These are phyloP conservation scores for Oconnorella tubifera DNA, from an alignment of 2,888 invertebrate species.

Conservation along the genomic window DNA sequence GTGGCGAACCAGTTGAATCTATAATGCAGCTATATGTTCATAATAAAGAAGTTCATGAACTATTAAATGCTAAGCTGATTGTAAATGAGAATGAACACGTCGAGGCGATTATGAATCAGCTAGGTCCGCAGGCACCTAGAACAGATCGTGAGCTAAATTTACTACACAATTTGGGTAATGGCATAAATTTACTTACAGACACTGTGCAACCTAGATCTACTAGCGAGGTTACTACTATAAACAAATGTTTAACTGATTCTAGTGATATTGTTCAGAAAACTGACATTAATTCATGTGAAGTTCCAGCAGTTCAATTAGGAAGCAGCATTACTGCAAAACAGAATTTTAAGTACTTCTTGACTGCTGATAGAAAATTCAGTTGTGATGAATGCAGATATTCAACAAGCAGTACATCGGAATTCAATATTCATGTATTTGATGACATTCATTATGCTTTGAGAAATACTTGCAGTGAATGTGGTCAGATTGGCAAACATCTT, in stretches of 20 bases:
- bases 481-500: constrained; percentile 2
- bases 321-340: constrained; percentile 4
- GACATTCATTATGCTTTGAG: constrained; percentile 17
- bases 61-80: constrained; percentile 9
- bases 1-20: neutral
- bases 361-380: constrained; percentile 2
- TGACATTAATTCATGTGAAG: neutral
- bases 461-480: constrained; percentile 12
- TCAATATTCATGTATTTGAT: constrained; percentile 8
- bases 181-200: too few species aligned
- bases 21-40: constrained; percentile 3
- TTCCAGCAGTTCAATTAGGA: neutral
- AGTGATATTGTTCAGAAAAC: neutral
- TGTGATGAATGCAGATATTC: constrained; percentile 7
- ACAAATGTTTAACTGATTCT: too few species aligned
- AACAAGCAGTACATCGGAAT: neutral
- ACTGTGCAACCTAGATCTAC: neutral
- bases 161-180: too few species aligned
- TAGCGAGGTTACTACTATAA: too few species aligned
- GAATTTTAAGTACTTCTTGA: constrained; percentile 17
- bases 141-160: constrained; percentile 6
- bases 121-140: constrained; percentile 9
- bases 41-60: constrained; percentile 4
- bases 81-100: constrained; percentile 6
- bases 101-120: constrained; percentile 7